Evolutionary conservation across 2,113 vertebrate species (phyloP).

Genomic region (Calidris pygmaea): DNA sequence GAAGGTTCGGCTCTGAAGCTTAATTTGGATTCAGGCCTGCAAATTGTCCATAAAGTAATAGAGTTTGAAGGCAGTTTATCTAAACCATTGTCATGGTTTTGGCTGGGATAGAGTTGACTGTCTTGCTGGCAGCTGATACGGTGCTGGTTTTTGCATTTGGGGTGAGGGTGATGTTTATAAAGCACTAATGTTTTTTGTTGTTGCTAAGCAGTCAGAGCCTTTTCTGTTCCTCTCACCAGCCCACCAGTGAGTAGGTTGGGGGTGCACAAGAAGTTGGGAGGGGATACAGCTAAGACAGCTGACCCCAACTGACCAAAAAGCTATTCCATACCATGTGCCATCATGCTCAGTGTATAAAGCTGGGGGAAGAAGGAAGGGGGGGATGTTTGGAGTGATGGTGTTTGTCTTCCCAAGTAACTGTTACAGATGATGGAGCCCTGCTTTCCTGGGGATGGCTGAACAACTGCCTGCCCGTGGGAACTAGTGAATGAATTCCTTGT

Average conservation of each 20-base stretch:
- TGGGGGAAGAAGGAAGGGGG: neutral
- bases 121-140: neutral
- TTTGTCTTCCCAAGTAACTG: neutral
- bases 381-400: neutral
- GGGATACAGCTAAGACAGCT: neutral
- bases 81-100: neutral
- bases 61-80: neutral
- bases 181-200: neutral
- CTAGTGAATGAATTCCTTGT: neutral
- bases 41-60: neutral
- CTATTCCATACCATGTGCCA: neutral
- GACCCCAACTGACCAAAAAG: neutral
- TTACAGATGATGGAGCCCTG: neutral
- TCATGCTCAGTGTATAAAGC: neutral
- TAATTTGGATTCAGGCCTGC: neutral
- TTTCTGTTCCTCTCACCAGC: neutral
- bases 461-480: neutral
- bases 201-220: neutral
- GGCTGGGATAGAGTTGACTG: neutral
- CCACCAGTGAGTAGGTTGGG: neutral
- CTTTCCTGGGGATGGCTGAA: neutral
- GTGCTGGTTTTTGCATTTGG: neutral
- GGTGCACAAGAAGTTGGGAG: neutral
- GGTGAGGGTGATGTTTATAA: neutral
- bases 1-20: neutral